A percentile compares a stretch with the other conserved stretches of the same genome.
Evolutionary conservation across 2,797 vertebrate genomes (phyloP).

Genomic region (Acanthornis magna): DNA sequence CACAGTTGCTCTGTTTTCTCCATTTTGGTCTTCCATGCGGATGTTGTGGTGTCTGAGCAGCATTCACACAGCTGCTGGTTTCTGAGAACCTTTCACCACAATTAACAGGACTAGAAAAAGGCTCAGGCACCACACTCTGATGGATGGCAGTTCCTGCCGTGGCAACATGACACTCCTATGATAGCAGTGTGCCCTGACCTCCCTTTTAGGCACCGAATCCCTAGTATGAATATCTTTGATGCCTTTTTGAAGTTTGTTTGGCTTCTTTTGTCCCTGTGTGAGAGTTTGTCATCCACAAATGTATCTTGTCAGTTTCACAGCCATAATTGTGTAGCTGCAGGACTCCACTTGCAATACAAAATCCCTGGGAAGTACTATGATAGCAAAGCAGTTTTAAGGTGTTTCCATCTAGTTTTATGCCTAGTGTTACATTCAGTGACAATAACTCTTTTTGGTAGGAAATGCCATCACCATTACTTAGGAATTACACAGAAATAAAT

Average conservation of each 20-base stretch:
- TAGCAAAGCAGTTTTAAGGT: background rate
- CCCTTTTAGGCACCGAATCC: background rate
- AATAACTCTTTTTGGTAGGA: background rate
- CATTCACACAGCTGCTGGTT: background rate
- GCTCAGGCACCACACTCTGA: background rate
- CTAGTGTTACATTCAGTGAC: background rate
- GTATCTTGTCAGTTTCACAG: background rate
- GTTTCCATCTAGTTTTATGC: background rate
- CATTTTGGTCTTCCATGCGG: background rate
- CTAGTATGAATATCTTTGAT: background rate
- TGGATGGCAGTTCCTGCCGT: background rate
- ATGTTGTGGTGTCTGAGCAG: background rate
- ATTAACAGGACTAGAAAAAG: background rate
- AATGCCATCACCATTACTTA: background rate
- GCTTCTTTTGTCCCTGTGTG: background rate
- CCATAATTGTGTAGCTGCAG: background rate
- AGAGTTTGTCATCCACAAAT: background rate
- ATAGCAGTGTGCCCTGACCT: background rate
- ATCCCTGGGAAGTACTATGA: background rate
- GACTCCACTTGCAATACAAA: background rate
- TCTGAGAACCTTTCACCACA: background rate
- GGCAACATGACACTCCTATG: fast-evolving
- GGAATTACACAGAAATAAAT: background rate
- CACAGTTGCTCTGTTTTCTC: background rate
- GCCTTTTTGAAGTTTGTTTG: background rate